Conservation (phyloP, 2,113 vertebrate genomes). For the Amblyopsis rosae region DNA sequence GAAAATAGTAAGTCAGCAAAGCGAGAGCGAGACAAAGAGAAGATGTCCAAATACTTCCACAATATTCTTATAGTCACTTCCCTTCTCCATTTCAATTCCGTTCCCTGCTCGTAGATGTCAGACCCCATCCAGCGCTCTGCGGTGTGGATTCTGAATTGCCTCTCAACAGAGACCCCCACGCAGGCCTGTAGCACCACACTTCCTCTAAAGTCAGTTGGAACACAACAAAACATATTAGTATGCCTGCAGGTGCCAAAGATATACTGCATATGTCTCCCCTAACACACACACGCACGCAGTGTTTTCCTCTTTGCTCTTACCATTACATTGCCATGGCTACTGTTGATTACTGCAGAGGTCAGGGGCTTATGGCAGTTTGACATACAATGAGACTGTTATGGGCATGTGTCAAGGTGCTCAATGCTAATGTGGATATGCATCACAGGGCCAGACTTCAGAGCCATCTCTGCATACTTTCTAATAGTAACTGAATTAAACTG, state of each 20-base stretch:
- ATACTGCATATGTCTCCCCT: neutral
- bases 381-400: no score
- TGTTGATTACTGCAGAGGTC: neutral
- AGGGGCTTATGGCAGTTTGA: neutral
- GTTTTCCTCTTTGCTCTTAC: neutral
- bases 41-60: neutral
- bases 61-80: neutral
- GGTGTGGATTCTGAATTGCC: conserved; percentile 1
- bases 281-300: neutral
- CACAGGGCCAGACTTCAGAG: neutral
- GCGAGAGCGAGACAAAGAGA: neutral
- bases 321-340: neutral
- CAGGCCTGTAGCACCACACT: neutral
- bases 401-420: neutral
- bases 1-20: neutral
- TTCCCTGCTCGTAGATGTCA: neutral
- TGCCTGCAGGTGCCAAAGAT: neutral
- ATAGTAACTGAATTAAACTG: conserved; percentile 6
- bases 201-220: neutral
- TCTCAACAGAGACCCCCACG: neutral
- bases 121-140: neutral
- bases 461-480: neutral
- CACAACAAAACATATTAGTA: neutral
- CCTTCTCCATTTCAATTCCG: neutral
- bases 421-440: conserved; percentile 5